Evolutionary conservation across 2,113 vertebrate species (phyloP), one percentile per base, ranked within the genome.

Genomic region (Nannospalax galili): DNA sequence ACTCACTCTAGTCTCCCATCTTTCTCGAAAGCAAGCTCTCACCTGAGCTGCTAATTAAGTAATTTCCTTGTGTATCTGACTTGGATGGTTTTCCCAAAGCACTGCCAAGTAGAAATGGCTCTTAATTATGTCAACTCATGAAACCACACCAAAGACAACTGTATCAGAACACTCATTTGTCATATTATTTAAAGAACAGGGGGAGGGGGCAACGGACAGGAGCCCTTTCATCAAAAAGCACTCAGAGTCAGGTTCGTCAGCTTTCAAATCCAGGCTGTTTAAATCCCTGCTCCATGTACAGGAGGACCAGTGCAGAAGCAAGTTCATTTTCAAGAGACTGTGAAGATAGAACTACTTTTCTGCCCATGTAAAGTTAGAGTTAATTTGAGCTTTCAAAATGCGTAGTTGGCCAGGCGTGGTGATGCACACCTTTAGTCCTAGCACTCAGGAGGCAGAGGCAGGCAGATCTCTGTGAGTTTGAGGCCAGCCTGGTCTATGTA

Each of bases 11-110:
- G 56, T 42, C 87, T 93, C 52, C 65, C 42, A 67, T 86, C 26
- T 92, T 92, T 94, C 88, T 92, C 62, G 70, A 97, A 45, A 98
- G 81, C 80, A 60, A 74, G 48, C 0, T 12, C 60, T 92, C 69
- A 95, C 92, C 97, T 88, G 84, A 94, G 82, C 88, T 45, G 58
- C 72, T 95, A 93, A 96, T 94, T 97, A 95, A 5, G 12, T 94
- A 62, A 77, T 60, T 62, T 92, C 91, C 82, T 96, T 81, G 52
- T 86, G 48, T 48, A 77, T 26, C 84, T 35, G 89, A 84, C 82
- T 84, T 91, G 94, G 86, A 93, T 37, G 80, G 52, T n/a, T 97
- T 96, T 95, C 89, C 67, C 60, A 84, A 70, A 94, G 69, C 67
- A 67, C 0, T 93, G 93, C 95, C 93, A 95, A 96, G 64, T 82